These are phyloP conservation scores for Globicephala melas DNA, from an alignment of 2,113 vertebrate genomes.

Conservation along the genomic window DNA sequence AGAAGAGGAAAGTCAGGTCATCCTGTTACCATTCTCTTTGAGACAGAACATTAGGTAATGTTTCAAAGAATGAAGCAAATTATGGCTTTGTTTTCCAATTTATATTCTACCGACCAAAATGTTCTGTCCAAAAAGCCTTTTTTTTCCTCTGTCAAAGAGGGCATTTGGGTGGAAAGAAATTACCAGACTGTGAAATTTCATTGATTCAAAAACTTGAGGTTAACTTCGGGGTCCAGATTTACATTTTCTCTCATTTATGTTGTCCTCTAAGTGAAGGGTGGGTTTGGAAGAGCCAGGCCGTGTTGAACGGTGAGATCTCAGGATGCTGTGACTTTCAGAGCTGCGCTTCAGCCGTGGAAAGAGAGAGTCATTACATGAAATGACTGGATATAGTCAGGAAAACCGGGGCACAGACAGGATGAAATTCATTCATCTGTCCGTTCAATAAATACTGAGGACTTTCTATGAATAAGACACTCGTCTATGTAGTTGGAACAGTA, in stretches of 20 bases:
- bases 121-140: conserved; percentile 39
- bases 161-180: conserved; percentile 51
- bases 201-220: conserved; percentile 57
- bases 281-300: accelerated
- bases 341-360: accelerated
- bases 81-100: conserved; percentile 46
- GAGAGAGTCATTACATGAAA: accelerated
- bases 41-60: background rate
- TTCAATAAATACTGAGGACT: background rate
- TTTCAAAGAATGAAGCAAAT: conserved; percentile 33
- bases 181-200: conserved; percentile 71
- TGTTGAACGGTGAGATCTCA: background rate
- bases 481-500: no score
- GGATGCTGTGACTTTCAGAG: background rate
- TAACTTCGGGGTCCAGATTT: conserved; percentile 63
- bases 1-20: background rate
- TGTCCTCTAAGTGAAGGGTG: background rate
- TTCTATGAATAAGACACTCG: accelerated
- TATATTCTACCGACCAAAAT: conserved; percentile 63
- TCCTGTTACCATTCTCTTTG: background rate
- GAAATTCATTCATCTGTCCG: background rate
- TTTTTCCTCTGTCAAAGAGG: conserved; percentile 29
- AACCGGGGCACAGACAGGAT: no score
- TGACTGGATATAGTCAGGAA: accelerated
- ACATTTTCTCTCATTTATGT: conserved; percentile 30